These are phyloP conservation scores for Brachionus koreanus DNA, from an alignment of 1,140 invertebrate genomes.

Conservation along the genomic window DNA sequence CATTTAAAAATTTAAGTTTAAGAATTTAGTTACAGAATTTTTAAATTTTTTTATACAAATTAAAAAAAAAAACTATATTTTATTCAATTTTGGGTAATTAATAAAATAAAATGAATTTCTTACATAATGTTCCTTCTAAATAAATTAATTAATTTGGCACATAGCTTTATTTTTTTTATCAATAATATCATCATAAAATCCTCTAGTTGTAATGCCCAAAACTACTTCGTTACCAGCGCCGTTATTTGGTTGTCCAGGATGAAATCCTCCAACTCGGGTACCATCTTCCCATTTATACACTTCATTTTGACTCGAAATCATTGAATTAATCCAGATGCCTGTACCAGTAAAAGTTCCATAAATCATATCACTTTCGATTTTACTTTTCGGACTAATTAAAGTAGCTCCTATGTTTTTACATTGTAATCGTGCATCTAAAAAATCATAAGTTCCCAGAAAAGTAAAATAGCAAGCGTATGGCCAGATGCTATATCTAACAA, in stretches of 20 bases:
- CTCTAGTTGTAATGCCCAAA: no score
- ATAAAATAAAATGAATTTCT: no score
- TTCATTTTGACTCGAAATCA: neutral
- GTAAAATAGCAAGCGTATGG: neutral
- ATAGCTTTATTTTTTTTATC: no score
- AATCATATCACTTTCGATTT: neutral
- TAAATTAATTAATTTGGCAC: no score
- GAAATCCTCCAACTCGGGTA: neutral
- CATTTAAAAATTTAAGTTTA: no score
- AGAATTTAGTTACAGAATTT: no score
- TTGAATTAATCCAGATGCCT: neutral
- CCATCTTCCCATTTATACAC: neutral
- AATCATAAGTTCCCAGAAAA: neutral
- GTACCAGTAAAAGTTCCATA: neutral
- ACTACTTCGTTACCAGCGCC: neutral
- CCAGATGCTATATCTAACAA: neutral
- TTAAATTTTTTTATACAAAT: no score
- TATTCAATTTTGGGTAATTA: no score
- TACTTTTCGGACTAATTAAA: neutral
- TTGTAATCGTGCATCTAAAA: neutral
- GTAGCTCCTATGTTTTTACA: neutral
- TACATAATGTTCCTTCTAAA: no score
- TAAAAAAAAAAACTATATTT: no score
- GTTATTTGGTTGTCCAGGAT: neutral
- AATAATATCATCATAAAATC: no score